These are phyloP conservation scores for Lithosia quadra DNA, from an alignment of 2,888 invertebrate genomes.

Conservation along the genomic window DNA sequence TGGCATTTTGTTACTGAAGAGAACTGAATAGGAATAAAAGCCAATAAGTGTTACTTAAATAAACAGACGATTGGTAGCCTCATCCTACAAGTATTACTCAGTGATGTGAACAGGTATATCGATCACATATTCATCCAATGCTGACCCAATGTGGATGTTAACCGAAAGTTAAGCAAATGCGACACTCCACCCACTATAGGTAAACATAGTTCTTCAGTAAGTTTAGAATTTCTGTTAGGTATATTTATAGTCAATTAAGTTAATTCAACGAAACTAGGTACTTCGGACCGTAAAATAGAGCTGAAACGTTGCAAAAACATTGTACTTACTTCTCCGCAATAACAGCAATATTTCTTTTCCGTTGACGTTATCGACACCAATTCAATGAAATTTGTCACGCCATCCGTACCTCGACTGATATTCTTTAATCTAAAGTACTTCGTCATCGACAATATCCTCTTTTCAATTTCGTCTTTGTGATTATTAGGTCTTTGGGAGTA, in stretches of 20 bases:
- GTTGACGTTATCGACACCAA: conserved; percentile 43
- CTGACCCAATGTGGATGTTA: neutral
- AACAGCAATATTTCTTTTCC: conserved; percentile 27
- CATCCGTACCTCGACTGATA: conserved; percentile 27
- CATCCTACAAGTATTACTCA: no score
- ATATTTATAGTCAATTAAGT: neutral
- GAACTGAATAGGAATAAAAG: no score
- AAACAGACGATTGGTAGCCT: no score
- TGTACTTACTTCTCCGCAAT: neutral
- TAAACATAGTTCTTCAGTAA: neutral
- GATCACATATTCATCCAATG: neutral
- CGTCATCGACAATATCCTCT: conserved; percentile 8
- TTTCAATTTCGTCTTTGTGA: conserved; percentile 14
- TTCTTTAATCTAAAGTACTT: conserved; percentile 17
- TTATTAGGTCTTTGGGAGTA: neutral
- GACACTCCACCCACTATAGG: neutral
- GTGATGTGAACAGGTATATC: no score
- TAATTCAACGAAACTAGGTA: neutral
- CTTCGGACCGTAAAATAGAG: neutral
- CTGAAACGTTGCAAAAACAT: neutral
- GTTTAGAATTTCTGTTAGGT: no score
- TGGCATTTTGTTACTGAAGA: no score
- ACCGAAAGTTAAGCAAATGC: neutral
- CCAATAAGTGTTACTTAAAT: no score
- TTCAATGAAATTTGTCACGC: conserved; percentile 37